phyloP scores from a whole-genome alignment of 2,888 invertebrate genomes.

The Xylophagus ater region DNA sequence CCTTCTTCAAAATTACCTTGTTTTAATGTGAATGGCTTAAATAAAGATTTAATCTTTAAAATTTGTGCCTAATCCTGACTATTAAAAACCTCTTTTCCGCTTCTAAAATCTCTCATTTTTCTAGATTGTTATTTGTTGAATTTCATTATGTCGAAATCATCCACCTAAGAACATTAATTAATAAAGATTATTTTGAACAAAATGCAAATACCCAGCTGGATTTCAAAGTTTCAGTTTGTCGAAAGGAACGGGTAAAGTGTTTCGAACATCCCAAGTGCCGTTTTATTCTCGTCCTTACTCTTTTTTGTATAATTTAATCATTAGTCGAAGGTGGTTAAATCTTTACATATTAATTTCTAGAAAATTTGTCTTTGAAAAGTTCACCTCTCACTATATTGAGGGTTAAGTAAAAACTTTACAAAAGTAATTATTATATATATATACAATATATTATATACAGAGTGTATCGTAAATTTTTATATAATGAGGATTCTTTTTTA shows the following conservation, averaged over 20 bases:
- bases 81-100: constrained; percentile 5
- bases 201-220: constrained; percentile 8
- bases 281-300: constrained; percentile 3
- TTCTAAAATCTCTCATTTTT: neutral
- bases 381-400: too few relatives aligned
- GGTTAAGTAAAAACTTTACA: too few relatives aligned
- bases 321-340: constrained; percentile 17
- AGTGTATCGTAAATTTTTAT: too few relatives aligned
- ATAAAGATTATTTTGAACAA: constrained; percentile 14
- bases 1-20: too few relatives aligned
- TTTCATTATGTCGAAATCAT: constrained; percentile 13
- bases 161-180: constrained; percentile 15
- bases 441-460: too few relatives aligned
- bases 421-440: too few relatives aligned
- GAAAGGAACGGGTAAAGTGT: constrained; percentile 1
- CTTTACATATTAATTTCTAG: constrained; percentile 16
- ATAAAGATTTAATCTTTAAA: too few relatives aligned
- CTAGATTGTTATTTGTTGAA: constrained; percentile 4
- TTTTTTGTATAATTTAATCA: constrained; percentile 17
- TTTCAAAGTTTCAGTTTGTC: neutral
- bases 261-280: constrained; percentile 3
- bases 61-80: constrained; percentile 5
- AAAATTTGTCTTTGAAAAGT: constrained; percentile 17
- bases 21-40: too few relatives aligned
- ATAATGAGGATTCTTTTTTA: too few relatives aligned